phyloP scores from a whole-genome alignment of 2,797 vertebrate genomes.

The Ambastaia sidthimunki region DNA sequence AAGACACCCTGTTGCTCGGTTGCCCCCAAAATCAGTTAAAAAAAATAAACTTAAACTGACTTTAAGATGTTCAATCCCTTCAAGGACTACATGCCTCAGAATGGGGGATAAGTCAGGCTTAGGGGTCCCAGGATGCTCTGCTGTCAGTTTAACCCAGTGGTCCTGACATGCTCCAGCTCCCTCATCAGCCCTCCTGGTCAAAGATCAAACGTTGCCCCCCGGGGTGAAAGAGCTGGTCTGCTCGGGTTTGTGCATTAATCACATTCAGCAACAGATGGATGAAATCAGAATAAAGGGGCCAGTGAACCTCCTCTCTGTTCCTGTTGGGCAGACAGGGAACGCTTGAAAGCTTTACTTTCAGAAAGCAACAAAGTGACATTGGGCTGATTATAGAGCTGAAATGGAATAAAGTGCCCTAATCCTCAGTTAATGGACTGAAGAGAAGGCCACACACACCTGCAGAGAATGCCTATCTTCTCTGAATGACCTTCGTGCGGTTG shows the following conservation, averaged over 20 bases:
- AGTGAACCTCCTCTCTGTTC: slow-evolving; percentile 66
- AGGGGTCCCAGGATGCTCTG: slow-evolving; percentile 48
- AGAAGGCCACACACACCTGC: slow-evolving; percentile 59
- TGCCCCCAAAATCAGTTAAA: slow-evolving; percentile 37
- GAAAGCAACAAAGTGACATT: slow-evolving; percentile 58
- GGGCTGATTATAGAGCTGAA: slow-evolving; percentile 46
- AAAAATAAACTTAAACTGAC: slow-evolving; percentile 51
- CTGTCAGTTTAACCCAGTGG: slow-evolving; percentile 53
- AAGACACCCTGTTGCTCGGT: slow-evolving; percentile 25
- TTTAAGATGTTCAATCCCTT: slow-evolving; percentile 54
- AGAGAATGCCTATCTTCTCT: slow-evolving; percentile 34
- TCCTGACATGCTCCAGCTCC: slow-evolving; percentile 54
- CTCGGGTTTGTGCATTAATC: slow-evolving; percentile 80
- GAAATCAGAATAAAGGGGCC: slow-evolving; percentile 79
- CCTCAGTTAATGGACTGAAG: slow-evolving; percentile 58
- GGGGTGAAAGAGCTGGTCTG: slow-evolving; percentile 61
- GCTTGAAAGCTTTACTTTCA: slow-evolving; percentile 69
- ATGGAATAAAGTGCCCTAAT: slow-evolving; percentile 56
- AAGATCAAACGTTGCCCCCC: slow-evolving; percentile 78
- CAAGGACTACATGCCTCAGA: slow-evolving; percentile 50
- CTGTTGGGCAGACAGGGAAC: slow-evolving; percentile 60
- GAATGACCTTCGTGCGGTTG: not conserved
- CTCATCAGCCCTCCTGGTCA: slow-evolving; percentile 64
- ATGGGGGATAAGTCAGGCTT: slow-evolving; percentile 49
- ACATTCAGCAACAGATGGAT: slow-evolving; percentile 73